A percentile compares a stretch with the other conserved stretches of the same genome.
phyloP scores from a whole-genome alignment of 2,797 vertebrate genomes.

The Phalloptychus januarius region DNA sequence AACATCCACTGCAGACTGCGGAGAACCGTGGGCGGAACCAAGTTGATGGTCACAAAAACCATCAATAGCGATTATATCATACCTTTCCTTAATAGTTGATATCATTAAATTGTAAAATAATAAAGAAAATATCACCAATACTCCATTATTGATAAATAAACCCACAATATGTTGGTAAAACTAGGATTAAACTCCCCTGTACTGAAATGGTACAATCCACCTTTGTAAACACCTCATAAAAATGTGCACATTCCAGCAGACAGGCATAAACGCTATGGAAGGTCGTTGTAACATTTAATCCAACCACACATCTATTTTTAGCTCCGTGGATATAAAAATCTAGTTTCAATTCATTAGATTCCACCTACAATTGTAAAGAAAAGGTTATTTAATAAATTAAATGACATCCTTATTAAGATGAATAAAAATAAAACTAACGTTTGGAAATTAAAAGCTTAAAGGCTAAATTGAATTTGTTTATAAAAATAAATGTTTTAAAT shows the following conservation, averaged over 20 bases:
- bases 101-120: accelerated
- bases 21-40: slow-evolving; percentile 71
- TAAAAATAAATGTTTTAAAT: neutral
- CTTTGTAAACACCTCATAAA: slow-evolving; percentile 71
- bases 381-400: neutral
- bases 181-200: neutral
- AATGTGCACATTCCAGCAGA: slow-evolving; percentile 63
- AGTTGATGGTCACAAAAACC: neutral
- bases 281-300: neutral
- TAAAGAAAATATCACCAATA: accelerated
- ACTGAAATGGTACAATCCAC: slow-evolving; percentile 58
- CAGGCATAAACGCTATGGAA: slow-evolving; percentile 2
- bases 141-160: neutral
- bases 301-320: neutral
- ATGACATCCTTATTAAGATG: neutral
- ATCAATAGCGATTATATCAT: neutral
- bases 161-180: neutral
- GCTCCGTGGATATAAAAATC: neutral
- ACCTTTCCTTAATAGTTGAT: neutral
- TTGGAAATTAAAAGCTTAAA: neutral
- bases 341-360: neutral
- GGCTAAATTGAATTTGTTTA: neutral
- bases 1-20: slow-evolving; percentile 75
- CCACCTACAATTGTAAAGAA: neutral
- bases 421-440: neutral